phyloP scores from a whole-genome alignment of 2,888 invertebrate genomes.

The Hyposoter dolosus region DNA sequence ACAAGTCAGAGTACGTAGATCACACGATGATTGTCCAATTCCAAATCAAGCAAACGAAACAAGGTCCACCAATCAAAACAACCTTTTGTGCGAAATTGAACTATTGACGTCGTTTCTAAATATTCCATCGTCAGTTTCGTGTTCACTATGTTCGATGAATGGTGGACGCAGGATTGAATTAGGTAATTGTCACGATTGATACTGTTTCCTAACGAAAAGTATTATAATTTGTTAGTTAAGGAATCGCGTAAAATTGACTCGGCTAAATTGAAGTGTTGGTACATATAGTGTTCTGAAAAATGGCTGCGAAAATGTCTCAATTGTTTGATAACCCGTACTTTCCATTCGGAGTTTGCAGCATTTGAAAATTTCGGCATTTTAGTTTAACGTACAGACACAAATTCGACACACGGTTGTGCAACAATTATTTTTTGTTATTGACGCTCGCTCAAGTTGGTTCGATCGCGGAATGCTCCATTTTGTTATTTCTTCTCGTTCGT shows the following conservation, averaged over 20 bases:
- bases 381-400: neutral
- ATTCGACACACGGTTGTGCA: neutral
- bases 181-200: neutral
- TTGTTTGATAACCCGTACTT: neutral
- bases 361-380: neutral
- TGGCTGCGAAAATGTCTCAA: neutral
- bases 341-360: neutral
- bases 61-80: neutral
- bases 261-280: neutral
- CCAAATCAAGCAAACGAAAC: neutral
- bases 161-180: neutral
- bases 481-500: neutral
- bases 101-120: neutral
- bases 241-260: neutral
- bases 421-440: neutral
- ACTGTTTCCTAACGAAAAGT: neutral
- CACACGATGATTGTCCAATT: neutral
- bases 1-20: neutral
- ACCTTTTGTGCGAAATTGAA: neutral
- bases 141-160: constrained; percentile 2
- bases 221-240: neutral
- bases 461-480: neutral
- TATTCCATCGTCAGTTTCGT: neutral
- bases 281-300: neutral
- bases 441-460: neutral